Base-by-base conservation (phyloP, 2,113 vertebrate species). In the Atractosteus spatula region DNA sequence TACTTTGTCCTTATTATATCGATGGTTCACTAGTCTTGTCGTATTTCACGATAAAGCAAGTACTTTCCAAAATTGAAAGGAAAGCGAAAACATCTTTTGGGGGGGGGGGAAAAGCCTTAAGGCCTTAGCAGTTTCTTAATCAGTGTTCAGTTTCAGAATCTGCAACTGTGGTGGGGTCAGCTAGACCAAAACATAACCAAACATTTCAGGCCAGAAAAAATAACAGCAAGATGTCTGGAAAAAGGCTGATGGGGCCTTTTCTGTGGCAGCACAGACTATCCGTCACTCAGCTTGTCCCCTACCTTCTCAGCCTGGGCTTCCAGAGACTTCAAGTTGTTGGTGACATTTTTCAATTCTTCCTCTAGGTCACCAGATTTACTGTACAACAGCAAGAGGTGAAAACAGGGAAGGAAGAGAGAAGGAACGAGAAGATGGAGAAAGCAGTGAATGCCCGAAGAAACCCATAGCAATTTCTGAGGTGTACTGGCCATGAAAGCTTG, bases 291-390 rank as follows among this genome's bases (percentile, higher is more conserved):
- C 69, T 29, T 45, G 63, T 80, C 80, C 67, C 89, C 83, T 98
- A 99, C 97, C 96, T 99, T 98, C 80, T 99, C 97, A 44, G 96
- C 89, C 90, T 99, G 96, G 76, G 97, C 97, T 80, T 98, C 96
- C 93, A 98, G 85, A 68, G 97, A 99, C 94, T 98, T 99, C 93
- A 98, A 85, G 94, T 97, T 98, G 96, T 98, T 99, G 94, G 97
- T 96, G 91, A 99, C 96, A 96, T 98, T 99, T 98, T 98, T 99
- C 95, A 99, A 92, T 86, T 99, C 97, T 83, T 99, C 97, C 86
- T 99, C 97, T 91, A 99, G 94, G 83, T 98, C 97, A 91, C 94
- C 96, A 90, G 95, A 99, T 95, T 99, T 99, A 94, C 97, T 99
- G 92, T 86, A 65, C 78, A 72, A 73, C 7, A 72, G 74, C 76